A percentile compares a stretch with the other conserved stretches of the same genome.
Evolutionary conservation across 1,140 invertebrate genomes (phyloP).

Genomic region (Euwallacea similis): DNA sequence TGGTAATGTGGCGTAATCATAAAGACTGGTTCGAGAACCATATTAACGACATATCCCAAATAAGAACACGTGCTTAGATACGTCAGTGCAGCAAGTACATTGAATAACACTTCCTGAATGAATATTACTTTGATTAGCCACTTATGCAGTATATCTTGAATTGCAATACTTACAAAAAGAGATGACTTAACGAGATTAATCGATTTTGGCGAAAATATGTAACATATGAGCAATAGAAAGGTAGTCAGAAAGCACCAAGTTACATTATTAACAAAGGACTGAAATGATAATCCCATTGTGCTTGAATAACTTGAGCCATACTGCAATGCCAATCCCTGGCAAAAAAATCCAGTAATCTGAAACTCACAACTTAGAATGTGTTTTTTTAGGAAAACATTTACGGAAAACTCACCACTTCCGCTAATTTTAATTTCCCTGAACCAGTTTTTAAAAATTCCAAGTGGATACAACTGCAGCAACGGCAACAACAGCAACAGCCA

Average conservation of each 20-base stretch:
- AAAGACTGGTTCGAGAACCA: constrained; percentile 69
- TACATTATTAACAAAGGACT: constrained; percentile 74
- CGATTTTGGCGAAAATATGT: constrained; percentile 74
- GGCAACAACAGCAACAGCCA: constrained; percentile 71
- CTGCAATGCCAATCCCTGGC: constrained; percentile 74
- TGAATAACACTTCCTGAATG: constrained; percentile 76
- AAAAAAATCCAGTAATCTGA: constrained; percentile 71
- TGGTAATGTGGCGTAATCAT: constrained; percentile 62
- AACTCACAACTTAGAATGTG: constrained; percentile 41
- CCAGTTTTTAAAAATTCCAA: constrained; percentile 69
- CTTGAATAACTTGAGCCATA: constrained; percentile 69
- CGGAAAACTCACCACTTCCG: constrained; percentile 67
- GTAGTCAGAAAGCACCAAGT: constrained; percentile 75
- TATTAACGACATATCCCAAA: constrained; percentile 72
- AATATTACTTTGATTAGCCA: not conserved
- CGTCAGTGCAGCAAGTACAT: constrained; percentile 70
- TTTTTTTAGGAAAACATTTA: constrained; percentile 2
- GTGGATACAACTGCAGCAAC: constrained; percentile 77
- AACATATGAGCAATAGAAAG: constrained; percentile 69
- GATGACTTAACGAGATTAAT: constrained; percentile 73
- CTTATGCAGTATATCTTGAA: not conserved
- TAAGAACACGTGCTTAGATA: constrained; percentile 75
- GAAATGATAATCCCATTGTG: constrained; percentile 70
- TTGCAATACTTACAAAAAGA: constrained; percentile 71
- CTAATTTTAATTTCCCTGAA: constrained; percentile 71